Conservation (phyloP, 2,113 vertebrate species). For the Istiophorus platypterus region DNA sequence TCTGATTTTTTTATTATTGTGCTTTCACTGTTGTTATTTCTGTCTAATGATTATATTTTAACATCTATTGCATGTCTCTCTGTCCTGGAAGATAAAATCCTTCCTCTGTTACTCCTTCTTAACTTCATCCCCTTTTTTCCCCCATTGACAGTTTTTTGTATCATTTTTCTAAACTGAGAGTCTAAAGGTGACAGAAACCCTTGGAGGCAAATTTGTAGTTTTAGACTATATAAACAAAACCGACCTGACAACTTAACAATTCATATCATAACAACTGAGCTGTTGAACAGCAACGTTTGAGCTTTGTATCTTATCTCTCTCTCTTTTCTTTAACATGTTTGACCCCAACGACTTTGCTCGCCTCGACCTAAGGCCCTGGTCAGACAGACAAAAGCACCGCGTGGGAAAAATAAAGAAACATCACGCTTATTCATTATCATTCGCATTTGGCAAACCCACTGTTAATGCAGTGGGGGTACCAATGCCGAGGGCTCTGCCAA, state of each 20-base stretch:
- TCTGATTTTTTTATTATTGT: not conserved
- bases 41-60: not conserved
- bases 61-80: not conserved
- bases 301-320: no score
- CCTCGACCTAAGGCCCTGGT: not conserved
- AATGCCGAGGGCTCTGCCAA: no score
- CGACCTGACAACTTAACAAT: no score
- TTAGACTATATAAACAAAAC: no score
- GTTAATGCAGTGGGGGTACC: no score
- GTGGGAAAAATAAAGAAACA: not conserved
- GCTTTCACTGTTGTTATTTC: not conserved
- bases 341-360: not conserved
- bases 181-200: no score
- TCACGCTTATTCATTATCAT: not conserved
- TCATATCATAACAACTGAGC: no score
- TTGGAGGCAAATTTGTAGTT: no score
- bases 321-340: no score
- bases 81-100: not conserved
- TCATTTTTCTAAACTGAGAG: not conserved
- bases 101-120: not conserved
- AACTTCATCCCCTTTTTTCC: not conserved
- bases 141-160: no score
- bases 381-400: not conserved
- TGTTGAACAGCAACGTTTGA: no score
- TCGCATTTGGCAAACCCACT: no score